Evolutionary conservation across 2,113 vertebrate species (phyloP), one percentile per base, ranked within the genome.

Genomic region (Pseudorectes ferrugineus): DNA sequence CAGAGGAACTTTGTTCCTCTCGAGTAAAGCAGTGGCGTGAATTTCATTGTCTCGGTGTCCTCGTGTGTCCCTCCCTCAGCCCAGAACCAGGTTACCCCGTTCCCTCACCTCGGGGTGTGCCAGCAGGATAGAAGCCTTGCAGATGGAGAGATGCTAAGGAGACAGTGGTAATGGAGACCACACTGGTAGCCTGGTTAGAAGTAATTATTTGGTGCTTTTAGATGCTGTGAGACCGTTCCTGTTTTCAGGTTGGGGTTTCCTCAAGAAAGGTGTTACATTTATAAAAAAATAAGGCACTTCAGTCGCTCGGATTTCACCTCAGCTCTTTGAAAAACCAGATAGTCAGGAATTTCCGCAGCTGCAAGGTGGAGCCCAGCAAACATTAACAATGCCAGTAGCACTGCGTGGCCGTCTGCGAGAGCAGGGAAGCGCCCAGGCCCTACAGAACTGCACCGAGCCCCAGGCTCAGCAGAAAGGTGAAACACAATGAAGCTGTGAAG

Each of bases 1-100:
- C 15, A 29, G 51, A 46, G 29, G 45, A 85, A 23, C 20, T 79
- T 82, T 76, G 49, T 49, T 85, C 48, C 51, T 85, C 29, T 10
- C 0, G 0, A 45, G 2, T 12, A 43, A 31, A 0, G 0, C n/a
- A 67, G 28, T 7, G 9, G 8, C 6, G 31, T 0, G 3, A 22
- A 62, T 90, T 61, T 42, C 18, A 66, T 70, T 49, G 26, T 42
- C 51, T 72, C 31, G 0, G 1, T 28, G 31, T 92, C 52, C 52
- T 68, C 2, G 0, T 7, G 36, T 26, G 45, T 82, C 45, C 24
- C 18, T 67, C 36, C n/a, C 16, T 57, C 43, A 52, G 48, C 48
- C 35, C 81, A 46, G 45, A 61, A 18, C 14, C 14, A 11, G 25
- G 14, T 33, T 33, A 28, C 28, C 11, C 20, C 5, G 2, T 70